Percentiles rank a stretch among this genome's conserved stretches.
These are phyloP conservation scores for Cryptocephalus primarius DNA, from an alignment of 2,888 invertebrate species.

Conservation along the genomic window DNA sequence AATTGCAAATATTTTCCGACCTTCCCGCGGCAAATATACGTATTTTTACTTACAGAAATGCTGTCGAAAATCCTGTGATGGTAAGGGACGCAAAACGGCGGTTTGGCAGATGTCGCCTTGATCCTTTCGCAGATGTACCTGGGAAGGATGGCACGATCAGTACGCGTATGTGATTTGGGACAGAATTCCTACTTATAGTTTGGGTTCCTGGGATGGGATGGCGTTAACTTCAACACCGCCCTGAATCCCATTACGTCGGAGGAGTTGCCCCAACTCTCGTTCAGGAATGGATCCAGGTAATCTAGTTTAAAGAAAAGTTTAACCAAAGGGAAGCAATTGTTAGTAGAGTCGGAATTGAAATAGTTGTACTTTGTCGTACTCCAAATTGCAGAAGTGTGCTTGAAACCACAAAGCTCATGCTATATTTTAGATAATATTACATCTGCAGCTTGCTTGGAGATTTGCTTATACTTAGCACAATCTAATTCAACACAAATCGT, in stretches of 20 bases:
- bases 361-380: no score
- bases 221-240: conserved; percentile 69
- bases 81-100: conserved; percentile 70
- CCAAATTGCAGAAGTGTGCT: no score
- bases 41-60: conserved; percentile 49
- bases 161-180: neutral
- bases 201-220: conserved; percentile 64
- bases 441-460: no score
- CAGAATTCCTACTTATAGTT: conserved; percentile 51
- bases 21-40: no score
- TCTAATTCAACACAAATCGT: no score
- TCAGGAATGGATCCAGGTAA: conserved; percentile 58
- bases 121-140: conserved; percentile 62
- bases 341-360: no score
- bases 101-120: conserved; percentile 54
- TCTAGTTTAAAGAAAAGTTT: conserved; percentile 39
- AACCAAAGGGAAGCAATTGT: no score
- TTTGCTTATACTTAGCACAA: no score
- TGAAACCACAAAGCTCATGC: no score
- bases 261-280: conserved; percentile 39
- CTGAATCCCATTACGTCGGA: conserved; percentile 61
- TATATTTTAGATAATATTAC: no score
- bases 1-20: no score
- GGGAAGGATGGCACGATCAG: conserved; percentile 1
- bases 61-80: conserved; percentile 64